Base-by-base conservation (phyloP, 2,888 invertebrate genomes). In the Uropetala carovei region DNA sequence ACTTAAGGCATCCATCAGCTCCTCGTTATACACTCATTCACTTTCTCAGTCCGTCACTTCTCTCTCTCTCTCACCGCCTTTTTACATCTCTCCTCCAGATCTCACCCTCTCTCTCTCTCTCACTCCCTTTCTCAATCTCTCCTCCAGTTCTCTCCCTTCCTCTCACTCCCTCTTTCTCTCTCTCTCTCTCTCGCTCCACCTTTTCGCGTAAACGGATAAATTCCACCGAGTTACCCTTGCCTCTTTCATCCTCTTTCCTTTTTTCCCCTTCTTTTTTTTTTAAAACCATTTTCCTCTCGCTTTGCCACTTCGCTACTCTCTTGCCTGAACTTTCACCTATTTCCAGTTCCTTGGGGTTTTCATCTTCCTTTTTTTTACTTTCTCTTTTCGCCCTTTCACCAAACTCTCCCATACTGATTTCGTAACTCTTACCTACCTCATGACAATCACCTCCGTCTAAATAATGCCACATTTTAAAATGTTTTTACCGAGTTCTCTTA, bases 1-100 rank as follows among this genome's bases (percentile, higher is more conserved):
- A 27, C 60, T 60, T 86, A 86, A 86, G 89, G 64, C 89, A 89
- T 89, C 89, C 64, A 89, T 89, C 89, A 89, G 64, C 89, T 64
- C 89, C 89, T 89, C 60, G 68, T 89, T 68, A 89, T 68, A 60
- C 89, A 43, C 89, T 59, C 58, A 14, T 27, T 59, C 56, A 60
- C 86, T 59, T 86, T 14, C 59, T 58, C n/a, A 27, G 59, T 86
- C 86, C 30, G 11, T 22, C 58, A 82, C 14, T 43, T 57, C 56
- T n/a, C 83, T 57, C 10, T n/a, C 18, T 16, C n/a, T 14, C 83
- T 11, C 0, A n/a, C 56, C 56, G 13, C 18, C n/a, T 4, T 5
- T 9, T n/a, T n/a, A n/a, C n/a, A n/a, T 0, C 83, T 18, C 83
- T 0, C 57, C 43, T 11, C 4, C 83, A 1, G 56, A 18, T 0